Evolutionary conservation across 2,888 invertebrate genomes (phyloP), one percentile per base, ranked within the genome.

Genomic region (Scotopteryx bipunctaria): DNA sequence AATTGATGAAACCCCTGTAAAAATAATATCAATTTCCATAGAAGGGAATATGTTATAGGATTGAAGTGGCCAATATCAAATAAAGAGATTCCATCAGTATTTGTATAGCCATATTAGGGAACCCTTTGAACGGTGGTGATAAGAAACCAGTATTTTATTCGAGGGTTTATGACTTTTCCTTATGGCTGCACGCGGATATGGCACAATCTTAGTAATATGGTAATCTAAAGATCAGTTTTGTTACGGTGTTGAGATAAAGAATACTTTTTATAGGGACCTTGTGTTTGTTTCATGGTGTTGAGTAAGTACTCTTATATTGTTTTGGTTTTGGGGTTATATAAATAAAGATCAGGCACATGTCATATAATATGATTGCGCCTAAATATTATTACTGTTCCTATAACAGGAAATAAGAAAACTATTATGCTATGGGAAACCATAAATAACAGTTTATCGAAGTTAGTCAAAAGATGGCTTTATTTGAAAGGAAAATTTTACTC

Each of bases 111-210:
- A 16, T 47, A n/a, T n/a, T n/a, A 29, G 6, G 5, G 8, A 27
- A 29, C 16, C 35, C 29, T 42, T 31, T 37, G 8, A 40, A 44
- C 29, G 29, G 21, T 27, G 9, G 17, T 41, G 40, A 45, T 45
- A 45, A 41, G 40, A 29, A 32, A 35, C 36, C 41, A 42, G 37
- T 33, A 33, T 55, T 50, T 55, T 55, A 50, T 55, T 37, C 9
- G 38, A 42, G 23, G 45, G 45, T 55, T 55, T 55, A 46, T 31
- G 29, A 23, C 40, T 21, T n/a, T n/a, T 16, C 29, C 27, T 32
- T 45, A 44, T 29, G 45, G 31, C 31, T 25, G 17, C 21, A 11
- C 9, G 31, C 21, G 43, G 48, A 54, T 41, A 41, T 33, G 36
- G 11, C 17, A 29, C 32, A 50, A 38, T 42, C 37, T 46, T 46